phyloP scores from a whole-genome alignment of 2,888 invertebrate species.

The Dorcus hopei region DNA sequence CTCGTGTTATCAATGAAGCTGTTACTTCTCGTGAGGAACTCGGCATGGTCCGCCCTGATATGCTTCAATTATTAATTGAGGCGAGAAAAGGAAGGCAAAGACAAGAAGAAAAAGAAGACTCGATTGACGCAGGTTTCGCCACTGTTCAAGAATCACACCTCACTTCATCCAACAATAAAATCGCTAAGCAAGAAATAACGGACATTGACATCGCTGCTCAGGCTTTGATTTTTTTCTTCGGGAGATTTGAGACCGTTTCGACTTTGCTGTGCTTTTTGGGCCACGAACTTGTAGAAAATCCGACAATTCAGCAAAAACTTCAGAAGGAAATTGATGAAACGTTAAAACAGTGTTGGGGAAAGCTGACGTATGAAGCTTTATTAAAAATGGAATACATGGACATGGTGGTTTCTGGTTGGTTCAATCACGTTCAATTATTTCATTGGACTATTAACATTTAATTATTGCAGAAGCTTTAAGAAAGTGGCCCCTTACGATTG shows the following conservation, averaged over 20 bases:
- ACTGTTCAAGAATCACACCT: constrained; percentile 33
- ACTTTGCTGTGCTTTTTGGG: constrained; percentile 51
- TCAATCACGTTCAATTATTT: constrained; percentile 45
- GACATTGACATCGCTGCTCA: constrained; percentile 59
- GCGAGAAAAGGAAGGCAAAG: constrained; percentile 47
- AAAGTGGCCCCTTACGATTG: constrained; percentile 31
- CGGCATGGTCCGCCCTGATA: constrained; percentile 28
- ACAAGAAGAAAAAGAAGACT: constrained; percentile 17
- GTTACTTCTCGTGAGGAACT: constrained; percentile 27
- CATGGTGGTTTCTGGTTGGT: constrained; percentile 55
- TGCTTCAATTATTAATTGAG: constrained; percentile 46
- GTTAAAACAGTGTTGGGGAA: constrained; percentile 30
- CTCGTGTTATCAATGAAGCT: constrained; percentile 23
- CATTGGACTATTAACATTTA: constrained; percentile 55
- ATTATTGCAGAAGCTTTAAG: constrained; percentile 29
- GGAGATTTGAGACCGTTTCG: constrained; percentile 51
- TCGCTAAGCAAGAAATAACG: constrained; percentile 22
- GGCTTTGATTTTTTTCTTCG: constrained; percentile 52
- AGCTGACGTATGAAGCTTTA: constrained; percentile 52
- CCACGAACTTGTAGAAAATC: constrained; percentile 57
- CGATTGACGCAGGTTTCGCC: constrained; percentile 33
- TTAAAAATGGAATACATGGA: constrained; percentile 57
- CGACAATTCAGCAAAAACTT: constrained; percentile 55
- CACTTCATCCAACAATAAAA: constrained; percentile 16
- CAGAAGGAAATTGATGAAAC: constrained; percentile 50